These are phyloP conservation scores for Acronicta leporina DNA, from an alignment of 2,888 invertebrate species.

Conservation along the genomic window DNA sequence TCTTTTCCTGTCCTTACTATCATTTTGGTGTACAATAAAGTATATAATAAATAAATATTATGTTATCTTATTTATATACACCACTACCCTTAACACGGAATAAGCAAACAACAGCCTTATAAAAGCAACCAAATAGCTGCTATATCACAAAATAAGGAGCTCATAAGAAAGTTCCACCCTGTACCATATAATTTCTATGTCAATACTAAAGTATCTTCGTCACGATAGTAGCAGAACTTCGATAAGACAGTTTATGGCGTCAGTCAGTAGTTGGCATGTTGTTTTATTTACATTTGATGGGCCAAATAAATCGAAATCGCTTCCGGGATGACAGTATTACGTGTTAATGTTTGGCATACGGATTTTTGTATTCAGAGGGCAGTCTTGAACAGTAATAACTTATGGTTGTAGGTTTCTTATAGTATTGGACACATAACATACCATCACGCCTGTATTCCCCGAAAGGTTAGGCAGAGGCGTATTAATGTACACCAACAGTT, in stretches of 20 bases:
- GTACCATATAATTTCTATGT: slow-evolving; percentile 39
- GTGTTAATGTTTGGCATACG: slow-evolving; percentile 14
- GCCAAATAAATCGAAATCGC: slow-evolving; percentile 43
- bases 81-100: too few species aligned
- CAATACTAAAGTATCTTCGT: slow-evolving; percentile 42
- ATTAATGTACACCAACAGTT: too few species aligned
- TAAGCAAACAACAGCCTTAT: slow-evolving; percentile 15
- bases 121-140: slow-evolving; percentile 26
- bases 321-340: slow-evolving; percentile 32
- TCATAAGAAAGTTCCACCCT: slow-evolving; percentile 52
- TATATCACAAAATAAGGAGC: slow-evolving; percentile 35
- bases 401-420: too few species aligned
- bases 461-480: too few species aligned
- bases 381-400: too few species aligned
- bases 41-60: too few species aligned
- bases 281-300: slow-evolving; percentile 53
- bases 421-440: too few species aligned
- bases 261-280: slow-evolving; percentile 30
- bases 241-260: slow-evolving; percentile 45
- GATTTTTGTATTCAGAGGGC: background rate
- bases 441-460: too few species aligned
- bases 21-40: too few species aligned
- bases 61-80: too few species aligned
- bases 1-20: too few species aligned
- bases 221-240: slow-evolving; percentile 51